Evolutionary conservation across 2,888 invertebrate genomes (phyloP).

Genomic region (Abrostola triplasia): DNA sequence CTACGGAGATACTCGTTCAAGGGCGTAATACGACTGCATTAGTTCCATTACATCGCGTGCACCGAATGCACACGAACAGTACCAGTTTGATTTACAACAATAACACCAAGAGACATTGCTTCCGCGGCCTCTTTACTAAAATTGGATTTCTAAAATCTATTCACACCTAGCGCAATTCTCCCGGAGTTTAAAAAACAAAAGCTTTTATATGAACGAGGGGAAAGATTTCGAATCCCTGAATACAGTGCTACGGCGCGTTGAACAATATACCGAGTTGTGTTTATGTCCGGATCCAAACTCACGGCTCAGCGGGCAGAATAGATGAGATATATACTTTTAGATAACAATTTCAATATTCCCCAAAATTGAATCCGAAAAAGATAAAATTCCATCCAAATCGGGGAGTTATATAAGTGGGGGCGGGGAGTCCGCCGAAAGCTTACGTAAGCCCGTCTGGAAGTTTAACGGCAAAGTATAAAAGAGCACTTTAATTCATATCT

Average conservation of each 20-base stretch:
- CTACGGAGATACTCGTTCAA: slow-evolving; percentile 59
- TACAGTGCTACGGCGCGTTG: slow-evolving; percentile 14
- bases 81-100: slow-evolving; percentile 28
- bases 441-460: slow-evolving; percentile 82
- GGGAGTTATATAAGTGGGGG: slow-evolving; percentile 84
- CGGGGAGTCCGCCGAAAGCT: slow-evolving; percentile 74
- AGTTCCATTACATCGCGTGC: slow-evolving; percentile 61
- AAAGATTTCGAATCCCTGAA: slow-evolving; percentile 18
- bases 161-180: slow-evolving; percentile 31
- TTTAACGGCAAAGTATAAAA: slow-evolving; percentile 58
- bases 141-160: slow-evolving; percentile 41
- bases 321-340: slow-evolving; percentile 51
- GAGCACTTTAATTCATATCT: slow-evolving; percentile 59
- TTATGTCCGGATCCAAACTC: slow-evolving; percentile 19
- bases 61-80: slow-evolving; percentile 38
- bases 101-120: slow-evolving; percentile 43
- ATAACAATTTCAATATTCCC: slow-evolving; percentile 65
- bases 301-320: slow-evolving; percentile 29
- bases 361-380: slow-evolving; percentile 67
- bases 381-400: slow-evolving; percentile 72
- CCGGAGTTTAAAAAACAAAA: slow-evolving; percentile 50
- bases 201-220: slow-evolving; percentile 28
- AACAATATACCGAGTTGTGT: slow-evolving; percentile 14
- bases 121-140: slow-evolving; percentile 50
- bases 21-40: slow-evolving; percentile 65